These are phyloP conservation scores for Acronicta leporina DNA, from an alignment of 2,888 invertebrate genomes.

Conservation along the genomic window DNA sequence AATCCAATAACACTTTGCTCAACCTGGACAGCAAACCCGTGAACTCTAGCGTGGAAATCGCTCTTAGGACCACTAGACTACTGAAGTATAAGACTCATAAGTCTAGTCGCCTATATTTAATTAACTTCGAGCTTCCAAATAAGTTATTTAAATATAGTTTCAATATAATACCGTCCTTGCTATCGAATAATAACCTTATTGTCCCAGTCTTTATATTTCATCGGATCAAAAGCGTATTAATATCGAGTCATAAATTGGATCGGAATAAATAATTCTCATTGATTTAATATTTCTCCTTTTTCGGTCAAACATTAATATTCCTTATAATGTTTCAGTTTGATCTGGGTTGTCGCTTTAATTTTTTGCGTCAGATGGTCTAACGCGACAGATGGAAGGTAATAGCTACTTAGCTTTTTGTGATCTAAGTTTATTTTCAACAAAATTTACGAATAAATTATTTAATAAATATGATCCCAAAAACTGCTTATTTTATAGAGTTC, in stretches of 20 bases:
- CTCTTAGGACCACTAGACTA: too few relatives aligned
- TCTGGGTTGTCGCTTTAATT: slow-evolving; percentile 7
- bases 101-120: too few relatives aligned
- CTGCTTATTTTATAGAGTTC: too few relatives aligned
- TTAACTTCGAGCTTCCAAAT: background rate
- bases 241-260: slow-evolving; percentile 9
- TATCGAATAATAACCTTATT: slow-evolving; percentile 8
- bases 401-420: background rate
- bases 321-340: slow-evolving; percentile 9
- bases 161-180: background rate
- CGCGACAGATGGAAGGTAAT: background rate
- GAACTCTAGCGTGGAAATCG: too few relatives aligned
- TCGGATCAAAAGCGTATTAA: background rate
- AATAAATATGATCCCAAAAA: too few relatives aligned
- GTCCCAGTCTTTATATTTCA: background rate
- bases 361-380: background rate
- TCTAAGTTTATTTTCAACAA: background rate
- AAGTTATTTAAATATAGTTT: slow-evolving; percentile 1
- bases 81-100: too few relatives aligned
- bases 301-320: slow-evolving; percentile 16
- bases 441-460: too few relatives aligned
- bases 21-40: too few relatives aligned
- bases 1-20: too few relatives aligned
- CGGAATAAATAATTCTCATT: background rate
- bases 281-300: background rate